Base-by-base conservation (phyloP, 2,888 invertebrate genomes). In the Latheticus oryzae region DNA sequence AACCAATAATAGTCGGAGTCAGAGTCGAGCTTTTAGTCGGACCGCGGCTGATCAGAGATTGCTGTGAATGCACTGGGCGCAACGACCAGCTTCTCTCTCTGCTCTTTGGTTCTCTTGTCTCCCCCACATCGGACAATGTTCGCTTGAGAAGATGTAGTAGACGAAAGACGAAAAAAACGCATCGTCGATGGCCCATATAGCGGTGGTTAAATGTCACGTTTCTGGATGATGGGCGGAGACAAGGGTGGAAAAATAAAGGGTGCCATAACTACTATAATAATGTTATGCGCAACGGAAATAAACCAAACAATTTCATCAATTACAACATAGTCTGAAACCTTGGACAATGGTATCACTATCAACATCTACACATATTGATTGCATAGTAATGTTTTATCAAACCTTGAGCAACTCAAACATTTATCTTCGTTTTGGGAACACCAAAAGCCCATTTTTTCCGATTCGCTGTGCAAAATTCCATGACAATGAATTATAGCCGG, bases 11-110 rank as follows among this genome's bases (percentile, higher is more conserved):
- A 38, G 43, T 45, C 43, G 53, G 17, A n/a, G 35, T 45, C 33
- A 32, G 33, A n/a, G n/a, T n/a, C n/a, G n/a, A n/a, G n/a, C n/a
- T n/a, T 30, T 52, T 33, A 9, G 40, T 21, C 23, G 40, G 37
- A 19, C 30, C 50, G 38, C 37, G 40, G 55, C 61, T 64, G 71
- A 71, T 71, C 72, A 64, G 66, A 69, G 71, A 72, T 72, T 73
- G 73, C 73, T 73, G 74, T 73, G 75, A 76, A 75, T 75, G 75
- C 59, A 61, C 61, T 58, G 57, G 62, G 62, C 70, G 72, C 70
- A 72, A 70, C 73, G 69, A 66, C 70, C 70, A 68, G 70, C 65
- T 73, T 68, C 66, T 64, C 54, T 28, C 11, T 70, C 65, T 73
- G 67, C 66, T 64, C 54, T 28, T 8, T 3, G 40, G 40, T 42